These are phyloP conservation scores for Pomatostomus ruficeps DNA, from an alignment of 2,113 vertebrate genomes.

Conservation along the genomic window DNA sequence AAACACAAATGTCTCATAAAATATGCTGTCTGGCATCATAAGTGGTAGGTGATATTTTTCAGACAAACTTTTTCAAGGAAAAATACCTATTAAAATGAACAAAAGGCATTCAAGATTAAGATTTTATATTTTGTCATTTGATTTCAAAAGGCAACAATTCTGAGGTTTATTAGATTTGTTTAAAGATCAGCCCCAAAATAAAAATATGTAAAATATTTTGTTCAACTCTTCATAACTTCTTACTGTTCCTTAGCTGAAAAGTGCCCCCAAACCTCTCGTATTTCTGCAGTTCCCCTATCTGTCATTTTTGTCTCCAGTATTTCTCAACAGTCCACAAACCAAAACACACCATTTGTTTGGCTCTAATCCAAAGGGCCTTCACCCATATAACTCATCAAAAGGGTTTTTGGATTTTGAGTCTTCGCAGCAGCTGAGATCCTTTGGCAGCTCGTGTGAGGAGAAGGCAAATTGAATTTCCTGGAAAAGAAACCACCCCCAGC, in stretches of 20 bases:
- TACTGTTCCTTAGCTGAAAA: background rate
- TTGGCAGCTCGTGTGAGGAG: background rate
- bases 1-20: slow-evolving; percentile 59
- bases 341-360: background rate
- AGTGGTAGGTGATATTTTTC: background rate
- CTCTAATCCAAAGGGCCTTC: background rate
- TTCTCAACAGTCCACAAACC: background rate
- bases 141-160: background rate
- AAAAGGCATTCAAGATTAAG: background rate
- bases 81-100: background rate
- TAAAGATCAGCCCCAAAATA: background rate
- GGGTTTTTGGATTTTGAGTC: background rate
- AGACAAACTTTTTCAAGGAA: background rate
- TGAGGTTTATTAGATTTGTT: background rate
- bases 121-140: background rate
- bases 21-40: slow-evolving; percentile 37
- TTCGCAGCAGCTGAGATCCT: background rate
- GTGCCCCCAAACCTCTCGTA: rapidly evolving
- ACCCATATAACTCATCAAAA: background rate
- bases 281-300: background rate
- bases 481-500: background rate
- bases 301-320: background rate
- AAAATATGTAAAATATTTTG: background rate
- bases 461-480: background rate
- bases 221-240: background rate